Conservation (phyloP, 2,113 vertebrate genomes). For the Turnix velox region DNA sequence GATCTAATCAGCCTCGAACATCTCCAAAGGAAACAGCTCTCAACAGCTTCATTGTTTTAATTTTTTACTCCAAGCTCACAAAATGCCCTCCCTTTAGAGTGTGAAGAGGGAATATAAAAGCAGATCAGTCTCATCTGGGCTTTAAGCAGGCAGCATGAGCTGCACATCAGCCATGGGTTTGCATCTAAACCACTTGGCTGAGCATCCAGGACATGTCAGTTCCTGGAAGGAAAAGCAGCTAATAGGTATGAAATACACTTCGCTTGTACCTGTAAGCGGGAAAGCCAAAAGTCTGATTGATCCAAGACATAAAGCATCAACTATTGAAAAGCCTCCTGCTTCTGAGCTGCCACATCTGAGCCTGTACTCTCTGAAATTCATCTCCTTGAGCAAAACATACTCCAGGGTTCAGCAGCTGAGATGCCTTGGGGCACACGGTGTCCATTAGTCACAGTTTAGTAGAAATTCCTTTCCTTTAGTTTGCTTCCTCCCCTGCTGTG, state of each 20-base stretch:
- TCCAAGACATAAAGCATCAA: not conserved
- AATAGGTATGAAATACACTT: not conserved
- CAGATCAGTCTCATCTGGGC: not conserved
- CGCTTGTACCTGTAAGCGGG: not conserved
- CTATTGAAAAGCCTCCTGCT: not conserved
- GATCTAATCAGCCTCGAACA: not conserved
- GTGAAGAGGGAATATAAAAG: not conserved
- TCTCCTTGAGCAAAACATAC: not conserved
- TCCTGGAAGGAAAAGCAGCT: conserved; percentile 7
- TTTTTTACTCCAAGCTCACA: not conserved
- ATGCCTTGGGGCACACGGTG: not conserved
- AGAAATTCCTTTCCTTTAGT: too few species aligned
- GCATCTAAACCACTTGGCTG: not conserved
- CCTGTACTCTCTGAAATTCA: not conserved
- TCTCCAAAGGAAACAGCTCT: conserved; percentile 61
- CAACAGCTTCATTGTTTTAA: conserved; percentile 28
- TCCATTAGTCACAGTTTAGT: not conserved
- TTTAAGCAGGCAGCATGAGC: not conserved
- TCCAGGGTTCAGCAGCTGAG: not conserved
- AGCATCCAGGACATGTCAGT: not conserved
- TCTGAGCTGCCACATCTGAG: not conserved
- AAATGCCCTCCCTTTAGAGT: not conserved
- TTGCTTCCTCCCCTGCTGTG: not conserved
- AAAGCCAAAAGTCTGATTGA: not conserved
- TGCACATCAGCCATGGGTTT: not conserved